Evolutionary conservation across 2,113 vertebrate species (phyloP), one percentile per base, ranked within the genome.

Genomic region (Bagarius yarrelli): DNA sequence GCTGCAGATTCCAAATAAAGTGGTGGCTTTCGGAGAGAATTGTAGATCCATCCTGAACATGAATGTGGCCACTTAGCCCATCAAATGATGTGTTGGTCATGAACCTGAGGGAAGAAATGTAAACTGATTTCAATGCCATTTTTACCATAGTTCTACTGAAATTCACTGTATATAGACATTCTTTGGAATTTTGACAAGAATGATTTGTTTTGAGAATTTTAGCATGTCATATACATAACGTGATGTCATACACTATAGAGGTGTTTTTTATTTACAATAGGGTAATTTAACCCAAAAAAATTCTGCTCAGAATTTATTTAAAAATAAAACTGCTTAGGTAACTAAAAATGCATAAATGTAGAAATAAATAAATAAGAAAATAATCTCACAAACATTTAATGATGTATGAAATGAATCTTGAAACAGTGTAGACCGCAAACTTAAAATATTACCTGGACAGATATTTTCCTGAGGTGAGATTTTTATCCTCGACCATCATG

Each of bases 391-490:
- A 47, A 47, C 44, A 47, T 47, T 47, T 47, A 11, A 47, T 47
- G 44, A 47, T 47, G 44, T 47, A 47, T 47, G 5, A 47, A 47
- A 47, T 47, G 14, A 57, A 69, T 34, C 40, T 18, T 25, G 13
- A 21, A 52, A 71, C 3, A 11, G 27, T 2, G 18, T 32, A 34
- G 50, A 55, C 53, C 32, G 18, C 11, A 61, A 19, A 6, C 57
- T 79, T 30, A 82, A 67, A 56, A 78, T 55, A 32, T 71, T 93
- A 99, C 98, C 96, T 99, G 90, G 97, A 93, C 87, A 99, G 92
- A 90, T 95, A 99, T 59, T 94, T 94, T 87, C 97, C 98, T 78
- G 98, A 97, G 87, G 95, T 96, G 80, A 95, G 88, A 87, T 95
- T 96, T 78, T 87, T 91, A 76, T 91, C 89, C 61, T 94, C 92